Conservation (phyloP, 2,888 invertebrate genomes). For the Melieria picta region DNA sequence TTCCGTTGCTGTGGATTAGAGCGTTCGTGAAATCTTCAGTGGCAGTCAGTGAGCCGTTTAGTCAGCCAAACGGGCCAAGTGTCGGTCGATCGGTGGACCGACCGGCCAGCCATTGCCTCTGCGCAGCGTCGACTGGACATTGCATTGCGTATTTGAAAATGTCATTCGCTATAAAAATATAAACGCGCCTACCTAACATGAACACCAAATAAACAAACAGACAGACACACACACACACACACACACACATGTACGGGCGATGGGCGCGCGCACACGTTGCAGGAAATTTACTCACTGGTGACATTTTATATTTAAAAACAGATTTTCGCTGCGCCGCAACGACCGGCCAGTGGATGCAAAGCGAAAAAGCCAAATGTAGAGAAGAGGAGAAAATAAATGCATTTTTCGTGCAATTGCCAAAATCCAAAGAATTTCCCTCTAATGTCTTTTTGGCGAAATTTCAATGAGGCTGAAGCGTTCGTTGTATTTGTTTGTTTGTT, state of each 20-base stretch:
- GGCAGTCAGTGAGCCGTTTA: slow-evolving; percentile 1
- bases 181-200: slow-evolving; percentile 8
- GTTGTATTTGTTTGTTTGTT: slow-evolving; percentile 8
- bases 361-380: slow-evolving; percentile 19
- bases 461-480: slow-evolving; percentile 17
- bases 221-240: slow-evolving; percentile 37
- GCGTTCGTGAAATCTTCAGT: slow-evolving; percentile 1
- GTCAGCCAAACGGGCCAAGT: slow-evolving; percentile 38
- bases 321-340: slow-evolving; percentile 36
- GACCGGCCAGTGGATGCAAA: slow-evolving; percentile 29
- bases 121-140: slow-evolving; percentile 39
- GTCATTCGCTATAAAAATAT: slow-evolving; percentile 46
- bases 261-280: not conserved
- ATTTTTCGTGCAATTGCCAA: slow-evolving; percentile 58
- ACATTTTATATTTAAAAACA: slow-evolving; percentile 38
- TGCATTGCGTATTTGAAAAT: slow-evolving; percentile 39
- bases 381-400: slow-evolving; percentile 51
- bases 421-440: slow-evolving; percentile 35
- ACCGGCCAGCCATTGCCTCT: slow-evolving; percentile 1
- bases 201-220: slow-evolving; percentile 14
- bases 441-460: slow-evolving; percentile 15
- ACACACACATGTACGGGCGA: slow-evolving; percentile 3
- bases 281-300: slow-evolving; percentile 26
- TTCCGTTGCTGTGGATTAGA: slow-evolving; percentile 6
- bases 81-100: slow-evolving; percentile 13